Base-by-base conservation (phyloP, 2,888 invertebrate species). In the Nebria salina region DNA sequence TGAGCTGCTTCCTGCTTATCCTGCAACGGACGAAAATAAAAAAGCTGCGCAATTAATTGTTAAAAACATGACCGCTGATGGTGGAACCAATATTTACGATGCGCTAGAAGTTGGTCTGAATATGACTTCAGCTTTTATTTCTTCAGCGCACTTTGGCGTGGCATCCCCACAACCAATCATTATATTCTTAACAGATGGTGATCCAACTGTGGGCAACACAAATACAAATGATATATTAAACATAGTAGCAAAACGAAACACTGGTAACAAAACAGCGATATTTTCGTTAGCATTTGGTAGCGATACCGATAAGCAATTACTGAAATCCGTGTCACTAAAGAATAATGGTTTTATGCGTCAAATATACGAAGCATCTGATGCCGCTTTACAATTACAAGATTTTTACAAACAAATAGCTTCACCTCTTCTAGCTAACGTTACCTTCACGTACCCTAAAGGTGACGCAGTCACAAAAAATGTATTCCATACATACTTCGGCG, bases 81-180 rank as follows among this genome's bases (percentile, higher is more conserved):
- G 91, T 8, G 25, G 92, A 43, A 93, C 93, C 7, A 92, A 93
- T 85, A 93, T 94, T 83, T 90, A 90, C 83, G 90, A 90, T 81
- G 93, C 93, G 0, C 85, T 93, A 6, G 84, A 87, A 43, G 84
- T 86, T 82, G 87, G 88, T 8, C 83, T 90, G 3, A 87, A 90
- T 54, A 88, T 92, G 0, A 89, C 90, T 77, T 3, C 26, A 0
- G 77, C 66, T 66, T 73, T 76, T 13, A 74, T 68, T 8, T 2
- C 41, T 0, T 4, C 20, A 15, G 20, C 64, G 8, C 68, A 81
- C 20, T 87, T 5, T 84, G 90, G 83, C 90, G 91, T 86, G 90
- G 91, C 0, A 90, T 91, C 79, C 90, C 92, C 72, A 90, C 91
- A 80, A 64, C 80, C 80, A 75, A 75, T 80, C 25, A 80, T 80